Conservation (phyloP, 2,113 vertebrate genomes). For the Sylvilagus bachmani region DNA sequence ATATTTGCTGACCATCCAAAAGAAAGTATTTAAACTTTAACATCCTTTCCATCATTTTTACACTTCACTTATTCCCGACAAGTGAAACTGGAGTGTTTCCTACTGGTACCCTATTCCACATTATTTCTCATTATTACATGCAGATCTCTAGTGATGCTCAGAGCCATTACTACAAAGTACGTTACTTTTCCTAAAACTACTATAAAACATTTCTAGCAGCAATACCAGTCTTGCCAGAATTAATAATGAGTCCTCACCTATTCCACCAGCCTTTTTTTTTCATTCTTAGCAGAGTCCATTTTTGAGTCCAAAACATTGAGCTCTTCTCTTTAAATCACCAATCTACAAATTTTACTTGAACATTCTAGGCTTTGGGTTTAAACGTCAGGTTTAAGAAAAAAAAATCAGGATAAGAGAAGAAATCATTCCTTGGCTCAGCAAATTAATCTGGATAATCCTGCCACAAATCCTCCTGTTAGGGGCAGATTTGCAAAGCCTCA, state of each 20-base stretch:
- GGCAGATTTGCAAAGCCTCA: conserved; percentile 67
- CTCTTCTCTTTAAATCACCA: background rate
- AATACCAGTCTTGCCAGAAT: background rate
- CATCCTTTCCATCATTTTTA: background rate
- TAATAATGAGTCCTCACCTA: background rate
- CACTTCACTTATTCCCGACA: background rate
- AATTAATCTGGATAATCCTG: conserved; percentile 63
- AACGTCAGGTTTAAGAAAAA: background rate
- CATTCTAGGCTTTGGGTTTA: conserved; percentile 19
- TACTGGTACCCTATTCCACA: background rate
- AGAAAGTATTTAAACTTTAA: background rate
- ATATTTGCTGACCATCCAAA: background rate
- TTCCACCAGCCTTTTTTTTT: background rate
- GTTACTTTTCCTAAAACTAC: background rate
- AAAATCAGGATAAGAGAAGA: conserved; percentile 37
- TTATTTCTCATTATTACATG: conserved; percentile 30
- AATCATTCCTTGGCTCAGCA: conserved; percentile 40
- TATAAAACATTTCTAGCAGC: background rate
- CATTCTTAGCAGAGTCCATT: background rate
- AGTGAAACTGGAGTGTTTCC: background rate
- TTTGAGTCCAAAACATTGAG: background rate
- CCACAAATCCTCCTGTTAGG: conserved; percentile 63
- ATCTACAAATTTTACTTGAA: conserved; percentile 40
- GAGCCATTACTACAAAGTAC: background rate
- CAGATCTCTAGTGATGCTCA: background rate